A percentile compares a stretch with the other conserved stretches of the same genome.
phyloP scores from a whole-genome alignment of 2,113 vertebrate species.

The Myodes glareolus region DNA sequence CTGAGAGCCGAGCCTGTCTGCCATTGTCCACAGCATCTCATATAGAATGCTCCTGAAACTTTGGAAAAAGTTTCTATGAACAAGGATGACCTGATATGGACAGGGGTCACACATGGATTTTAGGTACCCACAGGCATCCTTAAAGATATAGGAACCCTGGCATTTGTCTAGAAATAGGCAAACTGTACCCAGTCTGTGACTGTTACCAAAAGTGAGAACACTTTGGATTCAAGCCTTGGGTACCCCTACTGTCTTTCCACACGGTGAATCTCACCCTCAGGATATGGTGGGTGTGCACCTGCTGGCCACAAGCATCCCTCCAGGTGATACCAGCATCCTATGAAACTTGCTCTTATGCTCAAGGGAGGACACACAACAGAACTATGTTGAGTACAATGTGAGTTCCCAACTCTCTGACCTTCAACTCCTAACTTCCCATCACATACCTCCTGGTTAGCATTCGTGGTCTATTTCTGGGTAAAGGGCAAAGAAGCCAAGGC shows the following conservation, averaged over 20 bases:
- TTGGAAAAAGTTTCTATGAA: background rate
- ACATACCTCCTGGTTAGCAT: background rate
- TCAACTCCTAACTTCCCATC: background rate
- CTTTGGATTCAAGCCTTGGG: background rate
- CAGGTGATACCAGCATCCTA: fast-evolving
- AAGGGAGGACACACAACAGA: background rate
- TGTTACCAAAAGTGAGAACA: background rate
- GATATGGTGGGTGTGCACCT: fast-evolving
- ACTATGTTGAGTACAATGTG: background rate
- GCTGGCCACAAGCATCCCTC: background rate
- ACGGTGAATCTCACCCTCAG: background rate
- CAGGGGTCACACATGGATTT: background rate
- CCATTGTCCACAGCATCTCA: background rate
- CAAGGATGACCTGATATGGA: background rate
- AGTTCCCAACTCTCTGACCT: background rate
- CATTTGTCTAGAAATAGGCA: background rate
- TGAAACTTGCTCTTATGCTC: background rate
- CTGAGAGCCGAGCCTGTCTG: background rate
- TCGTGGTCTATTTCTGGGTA: background rate
- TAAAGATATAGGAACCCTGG: background rate
- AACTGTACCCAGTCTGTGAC: background rate
- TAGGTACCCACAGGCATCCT: background rate
- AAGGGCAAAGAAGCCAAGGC: background rate
- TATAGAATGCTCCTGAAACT: background rate
- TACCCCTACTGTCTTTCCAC: background rate